These are phyloP conservation scores for Clamator glandarius DNA, from an alignment of 2,797 vertebrate genomes.

Conservation along the genomic window DNA sequence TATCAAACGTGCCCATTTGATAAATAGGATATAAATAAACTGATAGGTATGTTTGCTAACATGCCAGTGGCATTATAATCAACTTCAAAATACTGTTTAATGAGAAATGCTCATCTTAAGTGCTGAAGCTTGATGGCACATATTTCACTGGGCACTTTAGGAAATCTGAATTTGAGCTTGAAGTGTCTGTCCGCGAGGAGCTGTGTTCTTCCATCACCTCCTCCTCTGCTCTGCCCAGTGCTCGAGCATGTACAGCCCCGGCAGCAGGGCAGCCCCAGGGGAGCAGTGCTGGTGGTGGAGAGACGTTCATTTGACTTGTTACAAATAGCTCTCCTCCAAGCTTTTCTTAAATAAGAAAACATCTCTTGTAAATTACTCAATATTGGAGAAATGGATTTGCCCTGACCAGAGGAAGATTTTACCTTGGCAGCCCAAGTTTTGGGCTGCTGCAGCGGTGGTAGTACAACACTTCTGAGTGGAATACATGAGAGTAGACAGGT, in stretches of 20 bases:
- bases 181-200: accelerated
- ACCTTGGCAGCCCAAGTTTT: neutral
- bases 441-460: neutral
- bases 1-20: neutral
- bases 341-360: neutral
- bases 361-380: neutral
- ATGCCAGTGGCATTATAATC: neutral
- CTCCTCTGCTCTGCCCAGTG: neutral
- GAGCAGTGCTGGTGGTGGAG: accelerated
- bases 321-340: neutral
- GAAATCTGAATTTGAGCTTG: neutral
- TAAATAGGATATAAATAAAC: neutral
- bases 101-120: neutral
- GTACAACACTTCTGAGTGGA: neutral
- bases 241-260: neutral
- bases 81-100: neutral
- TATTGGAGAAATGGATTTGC: neutral
- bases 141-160: neutral
- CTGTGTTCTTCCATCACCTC: neutral
- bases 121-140: neutral
- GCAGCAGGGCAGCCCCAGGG: neutral
- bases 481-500: accelerated
- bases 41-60: neutral
- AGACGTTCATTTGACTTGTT: neutral
- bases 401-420: neutral